Percentiles rank a stretch among this genome's conserved stretches.
phyloP scores from a whole-genome alignment of 1,140 invertebrate genomes.

The Drosophila kikkawai region DNA sequence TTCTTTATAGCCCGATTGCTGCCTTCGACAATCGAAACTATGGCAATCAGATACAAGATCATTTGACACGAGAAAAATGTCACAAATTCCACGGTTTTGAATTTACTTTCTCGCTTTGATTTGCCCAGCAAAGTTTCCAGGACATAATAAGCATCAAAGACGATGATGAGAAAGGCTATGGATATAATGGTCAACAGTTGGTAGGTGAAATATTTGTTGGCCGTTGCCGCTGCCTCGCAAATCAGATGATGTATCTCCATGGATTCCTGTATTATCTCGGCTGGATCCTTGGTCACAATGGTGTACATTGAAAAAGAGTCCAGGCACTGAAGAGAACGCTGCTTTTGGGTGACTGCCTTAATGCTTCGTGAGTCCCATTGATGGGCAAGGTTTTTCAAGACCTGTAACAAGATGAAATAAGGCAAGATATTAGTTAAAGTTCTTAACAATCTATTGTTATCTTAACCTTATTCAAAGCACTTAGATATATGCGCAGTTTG shows the following conservation, averaged over 20 bases:
- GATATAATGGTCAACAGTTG: constrained; percentile 82
- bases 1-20: constrained; percentile 83
- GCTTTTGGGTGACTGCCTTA: constrained; percentile 67
- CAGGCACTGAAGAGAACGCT: constrained; percentile 73
- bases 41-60: constrained; percentile 80
- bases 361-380: constrained; percentile 74
- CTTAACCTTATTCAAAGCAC: constrained; percentile 63
- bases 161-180: constrained; percentile 83
- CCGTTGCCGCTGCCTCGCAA: constrained; percentile 80
- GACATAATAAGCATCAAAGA: constrained; percentile 84
- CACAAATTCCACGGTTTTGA: constrained; percentile 81
- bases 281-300: constrained; percentile 78
- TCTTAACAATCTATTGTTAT: rapidly evolving
- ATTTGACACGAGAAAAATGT: constrained; percentile 84
- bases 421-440: not conserved
- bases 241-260: constrained; percentile 84
- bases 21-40: constrained; percentile 82
- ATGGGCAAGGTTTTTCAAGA: constrained; percentile 75
- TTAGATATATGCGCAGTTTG: constrained; percentile 60
- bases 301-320: constrained; percentile 84
- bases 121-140: constrained; percentile 82
- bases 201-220: constrained; percentile 84
- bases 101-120: constrained; percentile 79
- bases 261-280: constrained; percentile 84
- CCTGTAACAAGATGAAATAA: constrained; percentile 34